Conservation (phyloP, 2,888 invertebrate genomes). For the Nymphalis urticae region DNA sequence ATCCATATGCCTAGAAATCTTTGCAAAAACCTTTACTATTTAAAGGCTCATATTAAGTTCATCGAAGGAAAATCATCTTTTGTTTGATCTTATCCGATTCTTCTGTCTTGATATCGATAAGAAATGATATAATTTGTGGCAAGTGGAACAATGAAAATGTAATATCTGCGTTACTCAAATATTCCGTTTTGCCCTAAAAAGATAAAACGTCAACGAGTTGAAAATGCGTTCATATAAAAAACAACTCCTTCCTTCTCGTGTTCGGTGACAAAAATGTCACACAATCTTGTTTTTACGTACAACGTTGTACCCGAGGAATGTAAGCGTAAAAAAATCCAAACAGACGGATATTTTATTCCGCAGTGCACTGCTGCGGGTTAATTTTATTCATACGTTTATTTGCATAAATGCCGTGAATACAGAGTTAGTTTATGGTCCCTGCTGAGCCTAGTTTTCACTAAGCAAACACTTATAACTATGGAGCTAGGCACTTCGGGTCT, state of each 20-base stretch:
- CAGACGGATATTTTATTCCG: slow-evolving; percentile 12
- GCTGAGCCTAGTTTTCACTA: slow-evolving; percentile 22
- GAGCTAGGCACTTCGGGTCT: not conserved
- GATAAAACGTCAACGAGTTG: too few relatives aligned
- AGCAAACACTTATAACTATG: not conserved
- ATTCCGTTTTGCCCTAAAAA: too few relatives aligned
- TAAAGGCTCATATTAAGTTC: too few relatives aligned
- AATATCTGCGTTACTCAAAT: too few relatives aligned
- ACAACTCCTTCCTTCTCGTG: not conserved
- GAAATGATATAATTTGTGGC: too few relatives aligned
- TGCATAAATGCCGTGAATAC: slow-evolving; percentile 45
- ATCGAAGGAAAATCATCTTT: too few relatives aligned
- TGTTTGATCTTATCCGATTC: too few relatives aligned
- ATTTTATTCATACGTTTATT: slow-evolving; percentile 51
- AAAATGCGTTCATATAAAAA: not conserved
- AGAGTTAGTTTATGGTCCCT: slow-evolving; percentile 16
- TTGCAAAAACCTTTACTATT: too few relatives aligned
- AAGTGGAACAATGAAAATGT: too few relatives aligned
- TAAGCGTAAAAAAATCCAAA: not conserved
- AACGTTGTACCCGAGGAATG: not conserved
- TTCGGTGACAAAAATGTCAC: not conserved
- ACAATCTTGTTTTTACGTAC: not conserved
- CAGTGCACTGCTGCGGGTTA: slow-evolving; percentile 19
- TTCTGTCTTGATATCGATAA: too few relatives aligned
- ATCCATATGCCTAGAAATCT: too few relatives aligned